Evolutionary conservation across 2,888 invertebrate species (phyloP), one percentile per base, ranked within the genome.

Genomic region (Platycheirus rosarum): DNA sequence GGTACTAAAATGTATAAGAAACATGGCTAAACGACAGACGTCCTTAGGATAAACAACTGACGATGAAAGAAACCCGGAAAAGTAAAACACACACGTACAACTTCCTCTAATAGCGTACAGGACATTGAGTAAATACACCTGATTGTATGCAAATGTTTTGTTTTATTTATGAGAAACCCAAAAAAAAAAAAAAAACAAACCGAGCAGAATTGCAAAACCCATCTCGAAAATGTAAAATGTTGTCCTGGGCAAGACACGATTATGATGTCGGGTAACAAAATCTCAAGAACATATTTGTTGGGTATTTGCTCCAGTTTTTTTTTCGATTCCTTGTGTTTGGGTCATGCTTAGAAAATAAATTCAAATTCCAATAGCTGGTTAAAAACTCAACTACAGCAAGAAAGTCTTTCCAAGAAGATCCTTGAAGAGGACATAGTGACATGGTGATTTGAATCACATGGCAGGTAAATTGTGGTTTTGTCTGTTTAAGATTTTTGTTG

Each of bases 61-160:
- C 35, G 8, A n/a, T 3, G n/a, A 48, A 40, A n/a, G n/a, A 37
- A 44, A 68, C 53, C 29, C 26, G 7, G 9, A 55, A 55, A 55
- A 20, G 35, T 26, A 37, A 35, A 55, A 20, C 9, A 35, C 32
- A 69, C 46, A 69, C 57, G 57, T 57, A 23, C 57, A 63, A n/a
- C 63, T 74, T 68, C 20, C 26, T 49, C 26, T 44, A 65, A 62
- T 53, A 29, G 44, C 53, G 40, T 42, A 68, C 60, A 75, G 75
- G 75, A 77, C 63, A 57, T 70, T 77, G 63, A 65, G 76, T 69
- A 70, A 77, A 77, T 70, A 77, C 42, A 70, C 69, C 55, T 77
- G 76, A 77, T 77, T 70, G 76, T 77, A 77, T 77, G 76, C 70
- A 77, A 77, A 77, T 77, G 76, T 77, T 77, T 70, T 70, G 70